Percentiles rank a stretch among this genome's conserved stretches.
phyloP scores from a whole-genome alignment of 2,113 vertebrate species.

The Hippotragus niger region DNA sequence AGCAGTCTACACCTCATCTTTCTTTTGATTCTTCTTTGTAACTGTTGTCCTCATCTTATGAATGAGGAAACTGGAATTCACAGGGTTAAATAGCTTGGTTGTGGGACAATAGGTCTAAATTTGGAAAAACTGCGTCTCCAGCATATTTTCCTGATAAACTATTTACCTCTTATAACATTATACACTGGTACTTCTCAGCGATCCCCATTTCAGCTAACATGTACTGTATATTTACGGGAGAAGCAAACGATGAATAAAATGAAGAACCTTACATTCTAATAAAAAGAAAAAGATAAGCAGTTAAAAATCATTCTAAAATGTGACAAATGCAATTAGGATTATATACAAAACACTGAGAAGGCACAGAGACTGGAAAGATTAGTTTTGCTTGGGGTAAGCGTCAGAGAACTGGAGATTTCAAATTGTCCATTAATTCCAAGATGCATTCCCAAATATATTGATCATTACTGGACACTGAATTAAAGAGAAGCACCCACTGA shows the following conservation, averaged over 20 bases:
- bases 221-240: not conserved
- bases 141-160: not conserved
- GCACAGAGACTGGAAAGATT: not conserved
- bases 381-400: not conserved
- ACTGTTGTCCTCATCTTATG: not conserved
- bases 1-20: not conserved
- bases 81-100: not conserved
- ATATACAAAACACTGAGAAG: not conserved
- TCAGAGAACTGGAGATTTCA: not conserved
- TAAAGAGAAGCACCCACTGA: not conserved
- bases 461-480: not conserved
- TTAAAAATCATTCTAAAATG: not conserved
- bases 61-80: not conserved
- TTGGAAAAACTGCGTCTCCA: not conserved
- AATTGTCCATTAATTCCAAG: not conserved
- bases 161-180: not conserved
- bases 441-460: not conserved
- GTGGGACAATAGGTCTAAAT: not conserved
- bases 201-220: not conserved
- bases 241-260: not conserved
- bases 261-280: not conserved
- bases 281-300: not conserved
- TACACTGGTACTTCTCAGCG: not conserved
- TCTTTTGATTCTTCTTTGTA: not conserved
- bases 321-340: not conserved